Base-by-base conservation (phyloP, 2,113 vertebrate genomes). In the Cyanoramphus novaezelandiae region DNA sequence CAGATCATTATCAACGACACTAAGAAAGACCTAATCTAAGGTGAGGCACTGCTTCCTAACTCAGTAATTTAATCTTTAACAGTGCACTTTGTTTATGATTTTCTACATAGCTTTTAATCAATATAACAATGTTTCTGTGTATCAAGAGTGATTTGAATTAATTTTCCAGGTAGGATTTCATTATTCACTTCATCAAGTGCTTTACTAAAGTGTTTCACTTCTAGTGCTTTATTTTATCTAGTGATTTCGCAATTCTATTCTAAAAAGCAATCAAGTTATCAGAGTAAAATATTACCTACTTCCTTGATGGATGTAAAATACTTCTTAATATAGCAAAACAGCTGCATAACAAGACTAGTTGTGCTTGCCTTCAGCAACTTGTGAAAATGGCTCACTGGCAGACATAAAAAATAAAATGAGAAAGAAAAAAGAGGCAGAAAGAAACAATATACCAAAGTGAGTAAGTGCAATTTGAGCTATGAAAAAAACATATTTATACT, bases 41-140 rank as follows among this genome's bases (percentile, higher is more conserved):
- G 28, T 69, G 72, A 82, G 33, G 5, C 6, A 60, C 76, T 88
- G 35, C 28, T 76, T 71, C 41, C 27, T 72, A 63, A 39, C 21
- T 89, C 4, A 3, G 6, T 67, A 53, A 6, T 85, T 86, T 72
- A 23, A 19, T 59, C 28, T 60, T 82, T 69, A 84, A 67, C 19
- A n/a, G 9, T 79, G 10, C 6, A 70, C 27, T 86, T 92, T 8
- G 2, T 92, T 97, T 88, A 90, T 81, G 25, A 84, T 35, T 13
- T 90, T 81, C 62, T 67, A 44, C 35, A 37, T 13, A 81, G 47
- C 14, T 95, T 97, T 92, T 83, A 93, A 88, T 92, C 41, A 88
- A 81, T 63, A 70, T 41, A 90, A 49, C 13, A 83, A 31, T 75
- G 20, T 68, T 92, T 69, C 49, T 68, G 7, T 44, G 20, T 53